A percentile compares a stretch with the other conserved stretches of the same genome.
Evolutionary conservation across 2,888 invertebrate genomes (phyloP).

Genomic region (Drosophila crucigera): DNA sequence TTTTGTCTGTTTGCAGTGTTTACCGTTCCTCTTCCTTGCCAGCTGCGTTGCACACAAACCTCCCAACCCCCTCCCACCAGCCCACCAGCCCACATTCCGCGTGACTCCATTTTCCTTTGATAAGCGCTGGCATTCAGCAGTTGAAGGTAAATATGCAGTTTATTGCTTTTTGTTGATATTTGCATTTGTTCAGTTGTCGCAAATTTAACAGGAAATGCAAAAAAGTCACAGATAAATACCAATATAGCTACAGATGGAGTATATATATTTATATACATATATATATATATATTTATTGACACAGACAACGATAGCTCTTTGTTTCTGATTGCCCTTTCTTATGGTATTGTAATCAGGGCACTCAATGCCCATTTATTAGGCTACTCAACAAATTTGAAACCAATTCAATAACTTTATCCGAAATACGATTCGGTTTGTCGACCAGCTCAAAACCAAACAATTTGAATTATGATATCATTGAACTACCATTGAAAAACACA

Average conservation of each 20-base stretch:
- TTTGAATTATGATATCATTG: no score
- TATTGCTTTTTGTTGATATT: constrained; percentile 47
- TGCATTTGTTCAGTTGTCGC: constrained; percentile 42
- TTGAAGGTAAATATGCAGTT: constrained; percentile 48
- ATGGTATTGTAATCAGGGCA: background rate
- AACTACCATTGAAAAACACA: background rate
- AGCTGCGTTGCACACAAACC: background rate
- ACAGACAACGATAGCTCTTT: background rate
- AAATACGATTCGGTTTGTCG: no score
- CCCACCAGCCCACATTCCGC: background rate
- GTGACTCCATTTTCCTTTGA: constrained; percentile 10
- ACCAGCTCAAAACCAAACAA: no score
- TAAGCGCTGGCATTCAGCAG: constrained; percentile 51
- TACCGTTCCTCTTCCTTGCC: background rate
- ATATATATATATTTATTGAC: background rate
- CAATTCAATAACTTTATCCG: background rate
- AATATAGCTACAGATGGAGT: constrained; percentile 4
- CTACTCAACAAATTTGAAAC: background rate
- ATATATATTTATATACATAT: constrained; percentile 1
- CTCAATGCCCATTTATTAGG: background rate
- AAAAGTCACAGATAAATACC: constrained; percentile 26
- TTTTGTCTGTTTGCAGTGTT: constrained; percentile 39
- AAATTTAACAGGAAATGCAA: constrained; percentile 48
- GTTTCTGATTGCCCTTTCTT: background rate
- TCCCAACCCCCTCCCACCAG: background rate